Percentiles rank a stretch among this genome's conserved stretches.
phyloP scores from a whole-genome alignment of 2,888 invertebrate genomes.

The Acleris laterana region DNA sequence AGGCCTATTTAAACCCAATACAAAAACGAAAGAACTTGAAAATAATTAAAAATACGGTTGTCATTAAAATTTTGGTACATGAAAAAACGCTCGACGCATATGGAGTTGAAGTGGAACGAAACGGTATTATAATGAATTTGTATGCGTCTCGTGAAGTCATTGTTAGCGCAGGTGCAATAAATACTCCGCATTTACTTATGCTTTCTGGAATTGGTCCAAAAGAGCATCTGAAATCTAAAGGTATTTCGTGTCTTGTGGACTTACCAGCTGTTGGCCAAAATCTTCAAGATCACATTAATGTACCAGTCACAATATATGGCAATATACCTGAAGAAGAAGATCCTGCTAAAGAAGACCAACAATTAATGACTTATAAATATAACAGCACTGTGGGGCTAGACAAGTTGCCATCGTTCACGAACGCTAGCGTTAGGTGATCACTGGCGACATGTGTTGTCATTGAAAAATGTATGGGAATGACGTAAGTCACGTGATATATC shows the following conservation, averaged over 20 bases:
- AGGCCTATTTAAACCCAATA: constrained; percentile 68
- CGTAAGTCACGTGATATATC: too few relatives aligned
- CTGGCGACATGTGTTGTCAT: too few relatives aligned
- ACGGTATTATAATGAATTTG: constrained; percentile 47
- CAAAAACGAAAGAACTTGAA: constrained; percentile 59
- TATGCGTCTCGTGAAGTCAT: constrained; percentile 64
- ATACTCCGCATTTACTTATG: constrained; percentile 67
- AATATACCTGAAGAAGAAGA: constrained; percentile 52
- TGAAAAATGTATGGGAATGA: too few relatives aligned
- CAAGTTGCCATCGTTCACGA: too few relatives aligned
- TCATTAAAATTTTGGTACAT: constrained; percentile 78
- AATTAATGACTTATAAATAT: constrained; percentile 73
- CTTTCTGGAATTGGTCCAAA: constrained; percentile 80
- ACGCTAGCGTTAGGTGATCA: too few relatives aligned
- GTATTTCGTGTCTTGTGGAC: constrained; percentile 64
- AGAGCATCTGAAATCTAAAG: constrained; percentile 53
- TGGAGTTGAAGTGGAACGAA: constrained; percentile 64
- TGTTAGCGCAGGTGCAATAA: constrained; percentile 63
- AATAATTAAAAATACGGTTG: constrained; percentile 74
- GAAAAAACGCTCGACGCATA: constrained; percentile 55
- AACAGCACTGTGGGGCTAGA: too few relatives aligned
- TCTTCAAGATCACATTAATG: constrained; percentile 79
- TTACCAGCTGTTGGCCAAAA: constrained; percentile 78
- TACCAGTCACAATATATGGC: constrained; percentile 64
- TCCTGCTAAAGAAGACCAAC: background rate